phyloP scores from a whole-genome alignment of 1,140 invertebrate genomes.

The Drosophila setifemur region DNA sequence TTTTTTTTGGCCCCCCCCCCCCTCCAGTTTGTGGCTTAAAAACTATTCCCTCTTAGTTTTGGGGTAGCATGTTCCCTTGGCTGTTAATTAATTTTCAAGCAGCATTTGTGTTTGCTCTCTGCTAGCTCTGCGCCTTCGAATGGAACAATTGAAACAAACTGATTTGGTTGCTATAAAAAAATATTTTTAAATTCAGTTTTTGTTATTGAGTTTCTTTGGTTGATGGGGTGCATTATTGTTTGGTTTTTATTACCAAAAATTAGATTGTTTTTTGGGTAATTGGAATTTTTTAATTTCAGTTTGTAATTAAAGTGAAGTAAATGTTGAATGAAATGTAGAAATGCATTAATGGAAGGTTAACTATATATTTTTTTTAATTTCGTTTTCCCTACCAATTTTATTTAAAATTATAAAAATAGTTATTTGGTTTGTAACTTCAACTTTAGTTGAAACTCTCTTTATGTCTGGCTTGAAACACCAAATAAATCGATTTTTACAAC shows the following conservation, averaged over 20 bases:
- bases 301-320: too few species aligned
- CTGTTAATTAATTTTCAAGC: conserved; percentile 71
- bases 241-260: too few species aligned
- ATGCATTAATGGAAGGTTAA: neutral
- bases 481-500: conserved; percentile 40
- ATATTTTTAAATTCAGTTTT: conserved; percentile 8
- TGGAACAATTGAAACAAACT: conserved; percentile 19
- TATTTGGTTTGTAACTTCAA: neutral
- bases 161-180: conserved; percentile 19
- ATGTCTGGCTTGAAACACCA: neutral
- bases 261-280: too few species aligned
- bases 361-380: neutral
- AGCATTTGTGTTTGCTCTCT: conserved; percentile 44
- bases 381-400: too few species aligned
- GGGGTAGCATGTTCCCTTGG: conserved; percentile 6
- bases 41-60: neutral
- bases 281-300: too few species aligned
- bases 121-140: neutral
- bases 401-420: too few species aligned
- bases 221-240: too few species aligned
- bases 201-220: neutral
- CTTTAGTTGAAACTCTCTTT: conserved; percentile 2
- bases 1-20: conserved; percentile 1
- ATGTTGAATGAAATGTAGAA: neutral
- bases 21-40: too few species aligned